Evolutionary conservation across 1,140 invertebrate species (phyloP), one percentile per base, ranked within the genome.

Genomic region (Hypsibius dujardini): DNA sequence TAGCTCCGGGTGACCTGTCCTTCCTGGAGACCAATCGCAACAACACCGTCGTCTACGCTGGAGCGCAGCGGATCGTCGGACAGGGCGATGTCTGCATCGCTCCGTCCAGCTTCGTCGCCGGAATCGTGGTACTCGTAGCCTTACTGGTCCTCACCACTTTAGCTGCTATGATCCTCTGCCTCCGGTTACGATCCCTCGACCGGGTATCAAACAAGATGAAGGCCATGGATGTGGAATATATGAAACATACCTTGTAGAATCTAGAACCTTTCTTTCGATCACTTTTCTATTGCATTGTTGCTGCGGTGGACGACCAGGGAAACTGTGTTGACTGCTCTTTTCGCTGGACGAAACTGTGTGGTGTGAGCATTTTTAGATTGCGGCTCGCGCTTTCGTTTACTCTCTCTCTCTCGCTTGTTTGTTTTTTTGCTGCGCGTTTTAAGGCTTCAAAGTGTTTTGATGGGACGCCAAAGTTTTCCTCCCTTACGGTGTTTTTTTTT

Each of bases 41-140:
- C 69, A 88, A 90, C 76, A 88, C 88, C 28, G 88, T 89, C 14
- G 88, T 90, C 2, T 87, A 82, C 76, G 2, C 80, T 82, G 90
- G 88, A 73, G 2, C 77, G 47, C 84, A 74, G 88, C 79, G 84
- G 88, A 1, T 86, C 40, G 75, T 75, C 40, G 71, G 74, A 1
- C 60, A 70, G n/a, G 85, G 85, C 28, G 81, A 90, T 73, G 90
- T 94, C 71, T 94, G 90, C 78, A 92, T 94, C 88, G 92, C 90
- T 1, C 90, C 89, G 1, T 87, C 89, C 14, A 88, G 89, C 0
- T 92, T 93, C 77, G 87, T 89, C 47, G 86, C 89, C 2, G 89
- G 89, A 3, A 81, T 93, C 3, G 84, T 90, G 47, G 83, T 92
- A 14, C 82, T 93, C 1, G 81, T 92, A 46, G 86, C 84, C 62